These are phyloP conservation scores for Hemistola chrysoprasaria DNA, from an alignment of 2,888 invertebrate species.

Conservation along the genomic window DNA sequence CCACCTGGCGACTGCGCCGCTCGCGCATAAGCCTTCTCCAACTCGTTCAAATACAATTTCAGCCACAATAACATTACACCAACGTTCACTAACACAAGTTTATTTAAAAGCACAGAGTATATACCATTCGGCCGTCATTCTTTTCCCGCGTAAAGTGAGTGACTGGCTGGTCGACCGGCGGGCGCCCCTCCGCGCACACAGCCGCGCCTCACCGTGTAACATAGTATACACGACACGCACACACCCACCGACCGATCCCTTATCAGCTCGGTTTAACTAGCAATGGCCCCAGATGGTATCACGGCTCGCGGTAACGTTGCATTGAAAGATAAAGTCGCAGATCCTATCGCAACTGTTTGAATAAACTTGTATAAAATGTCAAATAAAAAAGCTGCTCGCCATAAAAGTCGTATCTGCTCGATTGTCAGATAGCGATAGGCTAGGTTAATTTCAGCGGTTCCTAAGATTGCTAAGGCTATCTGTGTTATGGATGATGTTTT, in stretches of 20 bases:
- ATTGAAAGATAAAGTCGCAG: conserved; percentile 81
- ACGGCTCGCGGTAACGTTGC: conserved; percentile 80
- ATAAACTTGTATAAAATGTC: conserved; percentile 83
- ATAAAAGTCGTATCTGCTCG: conserved; percentile 67
- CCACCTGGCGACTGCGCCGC: conserved; percentile 64
- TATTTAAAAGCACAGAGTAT: conserved; percentile 33
- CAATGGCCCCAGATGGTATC: conserved; percentile 80
- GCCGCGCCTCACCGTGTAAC: conserved; percentile 34
- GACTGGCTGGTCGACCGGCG: conserved; percentile 66
- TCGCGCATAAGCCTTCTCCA: conserved; percentile 71
- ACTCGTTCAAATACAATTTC: conserved; percentile 66
- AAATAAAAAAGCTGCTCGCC: conserved; percentile 78
- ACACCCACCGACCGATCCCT: conserved; percentile 62
- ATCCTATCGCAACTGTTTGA: conserved; percentile 78
- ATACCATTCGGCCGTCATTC: conserved; percentile 66
- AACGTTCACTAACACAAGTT: conserved; percentile 37
- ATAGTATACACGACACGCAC: conserved; percentile 50
- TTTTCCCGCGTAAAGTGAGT: conserved; percentile 78
- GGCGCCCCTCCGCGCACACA: conserved; percentile 66
- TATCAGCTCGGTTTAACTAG: conserved; percentile 80
- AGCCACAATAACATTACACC: conserved; percentile 79
- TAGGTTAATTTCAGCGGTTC: conserved; percentile 37
- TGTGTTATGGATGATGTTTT: conserved; percentile 13
- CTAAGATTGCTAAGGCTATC: conserved; percentile 30
- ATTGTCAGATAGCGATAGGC: conserved; percentile 60